Conservation (phyloP, 2,888 invertebrate species). For the Cancer borealis region DNA sequence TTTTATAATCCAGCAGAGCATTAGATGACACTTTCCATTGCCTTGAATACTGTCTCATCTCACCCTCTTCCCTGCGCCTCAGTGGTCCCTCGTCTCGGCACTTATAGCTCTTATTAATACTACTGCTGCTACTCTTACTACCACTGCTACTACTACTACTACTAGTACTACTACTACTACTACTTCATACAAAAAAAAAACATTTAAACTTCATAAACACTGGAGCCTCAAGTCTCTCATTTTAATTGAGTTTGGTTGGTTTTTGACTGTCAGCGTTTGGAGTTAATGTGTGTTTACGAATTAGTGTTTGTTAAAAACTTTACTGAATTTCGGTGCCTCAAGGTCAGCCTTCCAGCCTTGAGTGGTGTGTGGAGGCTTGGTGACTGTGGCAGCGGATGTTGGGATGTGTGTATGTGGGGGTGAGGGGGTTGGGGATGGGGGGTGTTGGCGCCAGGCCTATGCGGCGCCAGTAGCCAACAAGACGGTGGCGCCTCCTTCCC, state of each 20-base stretch:
- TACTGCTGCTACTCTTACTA: not conserved
- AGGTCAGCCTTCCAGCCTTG: too few relatives aligned
- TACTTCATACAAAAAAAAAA: too few relatives aligned
- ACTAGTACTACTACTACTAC: too few relatives aligned
- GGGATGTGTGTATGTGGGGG: not conserved
- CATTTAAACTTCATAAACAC: too few relatives aligned
- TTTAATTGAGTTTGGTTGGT: too few relatives aligned
- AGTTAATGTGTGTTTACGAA: too few relatives aligned
- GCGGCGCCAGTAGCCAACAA: not conserved
- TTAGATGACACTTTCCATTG: not conserved
- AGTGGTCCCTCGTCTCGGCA: too few relatives aligned
- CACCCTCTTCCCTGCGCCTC: too few relatives aligned
- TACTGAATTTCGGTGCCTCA: too few relatives aligned
- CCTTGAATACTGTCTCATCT: not conserved
- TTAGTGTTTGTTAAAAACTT: too few relatives aligned
- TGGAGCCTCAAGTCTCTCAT: too few relatives aligned
- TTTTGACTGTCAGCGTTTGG: too few relatives aligned
- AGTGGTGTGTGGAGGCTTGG: not conserved
- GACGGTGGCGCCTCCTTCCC: not conserved
- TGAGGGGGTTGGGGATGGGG: not conserved
- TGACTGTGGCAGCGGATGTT: not conserved
- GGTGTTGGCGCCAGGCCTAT: constrained; percentile 27
- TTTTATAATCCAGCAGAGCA: constrained; percentile 1
- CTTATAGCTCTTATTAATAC: not conserved
- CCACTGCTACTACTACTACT: not conserved